Base-by-base conservation (phyloP, 2,888 invertebrate genomes). In the Argynnis bischoffii region DNA sequence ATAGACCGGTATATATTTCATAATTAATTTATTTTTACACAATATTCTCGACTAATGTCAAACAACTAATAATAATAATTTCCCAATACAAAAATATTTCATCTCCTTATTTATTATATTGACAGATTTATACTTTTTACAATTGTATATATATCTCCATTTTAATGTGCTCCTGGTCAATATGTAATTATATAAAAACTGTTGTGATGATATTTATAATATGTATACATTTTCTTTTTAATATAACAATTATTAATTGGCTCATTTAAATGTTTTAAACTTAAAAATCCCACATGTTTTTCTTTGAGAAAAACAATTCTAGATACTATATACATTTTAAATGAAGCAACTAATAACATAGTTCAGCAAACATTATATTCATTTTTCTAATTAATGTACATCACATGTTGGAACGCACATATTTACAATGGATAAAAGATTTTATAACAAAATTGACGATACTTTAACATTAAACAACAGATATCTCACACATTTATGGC, bases 51-150 rank as follows among this genome's bases (percentile, higher is more conserved):
- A 86, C 85, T 89, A 84, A 85, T 80, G 84, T 89, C 90, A 86
- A 88, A 84, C 81, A 83, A 83, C 86, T 88, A 81, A 84, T 78
- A 86, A 83, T 83, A 85, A 90, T 90, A 92, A 87, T 90, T 41
- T 41, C 90, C 92, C 90, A 84, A 92, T 92, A 92, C 85, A 92
- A 92, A 92, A 92, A 92, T 92, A 92, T 88, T 87, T 90, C 84
- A 84, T 91, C 85, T 92, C 79, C 86, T 90, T 88, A 90, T 79
- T 78, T 77, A 81, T 85, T 85, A 84, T 88, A 88, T 87, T 87
- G 89, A 90, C 88, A 89, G 79, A 76, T 86, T 83, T 86, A 81
- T 82, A 82, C 81, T 87, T 85, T 87, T 84, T 87, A 88, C 88
- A 87, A 79, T 81, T 77, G 71, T 78, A 77, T 75, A 76, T 68